Percentiles rank a stretch among this genome's conserved stretches.
phyloP scores from a whole-genome alignment of 2,888 invertebrate species.

The Eudasyphora cyanicolor region DNA sequence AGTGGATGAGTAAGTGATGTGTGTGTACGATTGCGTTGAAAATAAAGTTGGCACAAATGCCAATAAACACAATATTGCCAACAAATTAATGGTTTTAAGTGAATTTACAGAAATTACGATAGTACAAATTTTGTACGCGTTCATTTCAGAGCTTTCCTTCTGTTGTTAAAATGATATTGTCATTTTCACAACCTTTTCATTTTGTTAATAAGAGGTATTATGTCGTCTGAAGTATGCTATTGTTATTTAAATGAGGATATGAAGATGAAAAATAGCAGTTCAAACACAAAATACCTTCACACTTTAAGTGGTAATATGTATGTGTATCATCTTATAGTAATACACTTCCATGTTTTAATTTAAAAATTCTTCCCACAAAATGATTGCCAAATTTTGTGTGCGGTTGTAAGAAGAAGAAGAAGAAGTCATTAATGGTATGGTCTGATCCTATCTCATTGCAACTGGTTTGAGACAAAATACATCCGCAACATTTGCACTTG shows the following conservation, averaged over 20 bases:
- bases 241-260: too few species aligned
- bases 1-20: constrained; percentile 2
- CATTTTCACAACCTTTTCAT: neutral
- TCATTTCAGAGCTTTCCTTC: neutral
- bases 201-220: neutral
- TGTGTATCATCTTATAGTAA: too few species aligned
- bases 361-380: too few species aligned
- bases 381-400: too few species aligned
- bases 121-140: neutral
- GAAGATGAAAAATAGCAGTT: too few species aligned
- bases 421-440: too few species aligned
- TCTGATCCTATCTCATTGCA: too few species aligned
- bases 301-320: too few species aligned
- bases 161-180: constrained; percentile 3
- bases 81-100: constrained; percentile 33
- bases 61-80: constrained; percentile 38
- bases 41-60: constrained; percentile 43
- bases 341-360: too few species aligned
- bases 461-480: neutral
- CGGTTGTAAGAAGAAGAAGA: too few species aligned
- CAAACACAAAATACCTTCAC: too few species aligned
- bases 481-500: neutral
- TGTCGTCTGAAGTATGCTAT: too few species aligned
- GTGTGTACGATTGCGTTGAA: neutral
- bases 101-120: constrained; percentile 8